Percentiles rank a stretch among this genome's conserved stretches.
phyloP scores from a whole-genome alignment of 1,140 invertebrate genomes.

The Leptoteleia sp. region DNA sequence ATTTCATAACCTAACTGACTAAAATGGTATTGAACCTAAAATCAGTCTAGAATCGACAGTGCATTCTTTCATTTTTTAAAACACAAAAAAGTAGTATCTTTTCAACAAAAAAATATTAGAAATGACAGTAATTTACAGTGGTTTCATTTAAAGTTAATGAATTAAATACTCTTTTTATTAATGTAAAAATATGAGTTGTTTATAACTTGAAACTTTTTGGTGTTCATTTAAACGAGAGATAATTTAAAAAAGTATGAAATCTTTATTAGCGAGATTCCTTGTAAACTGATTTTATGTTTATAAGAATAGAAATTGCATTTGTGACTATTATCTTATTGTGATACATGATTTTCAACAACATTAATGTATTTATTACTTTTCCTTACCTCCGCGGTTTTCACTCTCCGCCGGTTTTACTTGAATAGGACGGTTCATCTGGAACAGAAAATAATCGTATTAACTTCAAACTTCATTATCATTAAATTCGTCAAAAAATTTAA shows the following conservation, averaged over 20 bases:
- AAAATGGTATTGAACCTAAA: slow-evolving; percentile 53
- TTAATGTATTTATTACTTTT: slow-evolving; percentile 49
- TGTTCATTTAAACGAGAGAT: too few relatives aligned
- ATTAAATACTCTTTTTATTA: not conserved
- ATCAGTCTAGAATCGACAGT: slow-evolving; percentile 12
- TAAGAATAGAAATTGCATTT: slow-evolving; percentile 14
- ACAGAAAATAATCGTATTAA: slow-evolving; percentile 76
- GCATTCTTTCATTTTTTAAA: not conserved
- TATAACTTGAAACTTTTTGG: slow-evolving; percentile 1
- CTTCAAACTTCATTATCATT: not conserved
- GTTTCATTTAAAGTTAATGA: not conserved
- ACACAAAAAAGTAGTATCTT: slow-evolving; percentile 3
- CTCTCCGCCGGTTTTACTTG: slow-evolving; percentile 99
- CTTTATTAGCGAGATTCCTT: too few relatives aligned
- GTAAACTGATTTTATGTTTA: slow-evolving; percentile 37
- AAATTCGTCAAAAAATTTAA: too few relatives aligned
- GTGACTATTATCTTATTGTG: slow-evolving; percentile 38
- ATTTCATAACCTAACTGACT: too few relatives aligned
- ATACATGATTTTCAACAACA: slow-evolving; percentile 14
- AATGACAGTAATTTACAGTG: too few relatives aligned
- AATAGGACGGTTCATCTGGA: slow-evolving; percentile 99
- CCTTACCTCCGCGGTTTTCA: slow-evolving; percentile 98
- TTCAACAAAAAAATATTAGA: slow-evolving; percentile 31
- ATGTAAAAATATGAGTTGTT: too few relatives aligned
- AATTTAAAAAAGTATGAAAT: too few relatives aligned